phyloP scores from a whole-genome alignment of 2,888 invertebrate species.

The Tenthredo livida region DNA sequence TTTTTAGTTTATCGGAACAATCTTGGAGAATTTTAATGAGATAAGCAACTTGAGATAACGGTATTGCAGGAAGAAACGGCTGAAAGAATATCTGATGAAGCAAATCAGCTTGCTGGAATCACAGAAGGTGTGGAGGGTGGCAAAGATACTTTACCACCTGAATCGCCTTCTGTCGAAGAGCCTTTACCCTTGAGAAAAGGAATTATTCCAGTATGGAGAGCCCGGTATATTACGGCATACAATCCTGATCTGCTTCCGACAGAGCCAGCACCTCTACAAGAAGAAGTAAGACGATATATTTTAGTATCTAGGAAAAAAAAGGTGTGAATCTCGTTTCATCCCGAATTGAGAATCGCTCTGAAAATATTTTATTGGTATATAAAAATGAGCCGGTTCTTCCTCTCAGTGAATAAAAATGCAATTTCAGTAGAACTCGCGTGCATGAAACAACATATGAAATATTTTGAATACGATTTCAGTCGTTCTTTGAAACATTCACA shows the following conservation, averaged over 20 bases:
- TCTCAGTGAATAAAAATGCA: not conserved
- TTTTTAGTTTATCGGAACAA: not conserved
- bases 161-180: slow-evolving; percentile 62
- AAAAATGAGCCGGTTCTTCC: not conserved
- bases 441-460: not conserved
- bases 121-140: slow-evolving; percentile 54
- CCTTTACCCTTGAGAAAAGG: slow-evolving; percentile 64
- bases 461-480: not conserved
- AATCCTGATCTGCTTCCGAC: slow-evolving; percentile 86
- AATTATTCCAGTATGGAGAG: slow-evolving; percentile 84
- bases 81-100: slow-evolving; percentile 72
- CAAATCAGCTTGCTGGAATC: not conserved
- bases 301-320: not conserved
- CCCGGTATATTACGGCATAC: slow-evolving; percentile 84
- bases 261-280: slow-evolving; percentile 84
- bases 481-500: not conserved
- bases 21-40: not conserved
- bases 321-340: not conserved
- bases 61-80: slow-evolving; percentile 76
- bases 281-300: slow-evolving; percentile 63
- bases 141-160: not conserved
- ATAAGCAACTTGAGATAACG: not conserved
- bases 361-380: not conserved
- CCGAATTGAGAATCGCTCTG: not conserved
- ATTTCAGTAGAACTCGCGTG: not conserved